A percentile compares a stretch with the other conserved stretches of the same genome.
Conservation (phyloP, 2,113 vertebrate species). For the Tringa solitaria region DNA sequence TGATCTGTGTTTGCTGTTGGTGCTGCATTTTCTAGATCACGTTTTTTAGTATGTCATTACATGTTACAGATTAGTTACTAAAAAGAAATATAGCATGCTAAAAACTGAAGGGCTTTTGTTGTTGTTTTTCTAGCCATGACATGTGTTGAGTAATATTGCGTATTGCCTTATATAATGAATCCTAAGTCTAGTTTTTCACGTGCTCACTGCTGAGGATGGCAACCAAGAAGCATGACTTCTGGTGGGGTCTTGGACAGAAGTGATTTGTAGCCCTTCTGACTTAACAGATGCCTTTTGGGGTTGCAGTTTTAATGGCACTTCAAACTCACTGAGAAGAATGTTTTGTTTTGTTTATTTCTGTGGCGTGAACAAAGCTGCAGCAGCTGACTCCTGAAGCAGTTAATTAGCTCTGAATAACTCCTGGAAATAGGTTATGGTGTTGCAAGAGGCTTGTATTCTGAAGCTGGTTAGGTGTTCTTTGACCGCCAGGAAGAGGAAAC, state of each 20-base stretch:
- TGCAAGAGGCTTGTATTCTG: neutral
- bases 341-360: neutral
- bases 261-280: neutral
- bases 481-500: neutral
- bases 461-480: neutral
- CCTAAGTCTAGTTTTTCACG: neutral
- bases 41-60: neutral
- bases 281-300: neutral
- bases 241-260: neutral
- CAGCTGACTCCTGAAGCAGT: neutral
- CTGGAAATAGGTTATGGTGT: conserved; percentile 24
- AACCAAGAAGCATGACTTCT: fast-evolving
- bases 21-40: neutral
- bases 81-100: neutral
- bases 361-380: neutral
- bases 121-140: neutral
- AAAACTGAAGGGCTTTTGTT: neutral
- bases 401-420: neutral
- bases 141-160: neutral
- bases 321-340: neutral
- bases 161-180: neutral
- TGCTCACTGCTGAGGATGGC: neutral
- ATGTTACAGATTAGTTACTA: neutral
- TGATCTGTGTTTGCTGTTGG: neutral
- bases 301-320: neutral